phyloP scores from a whole-genome alignment of 2,113 vertebrate species.

The Neopipo cinnamomea region DNA sequence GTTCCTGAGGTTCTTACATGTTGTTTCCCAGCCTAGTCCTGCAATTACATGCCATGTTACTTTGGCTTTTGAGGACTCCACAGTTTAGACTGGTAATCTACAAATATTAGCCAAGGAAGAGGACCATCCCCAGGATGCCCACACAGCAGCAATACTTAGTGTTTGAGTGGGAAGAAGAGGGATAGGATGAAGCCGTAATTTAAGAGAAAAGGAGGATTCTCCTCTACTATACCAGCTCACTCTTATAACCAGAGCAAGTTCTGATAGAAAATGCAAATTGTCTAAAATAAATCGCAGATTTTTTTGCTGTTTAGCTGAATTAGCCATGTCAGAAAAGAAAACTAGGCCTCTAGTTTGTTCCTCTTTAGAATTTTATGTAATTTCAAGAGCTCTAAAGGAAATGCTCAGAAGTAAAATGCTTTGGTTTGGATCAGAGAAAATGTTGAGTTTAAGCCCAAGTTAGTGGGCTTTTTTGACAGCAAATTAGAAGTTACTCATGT shows the following conservation, averaged over 20 bases:
- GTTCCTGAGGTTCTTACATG: not conserved
- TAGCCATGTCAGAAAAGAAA: not conserved
- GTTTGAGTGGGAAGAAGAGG: not conserved
- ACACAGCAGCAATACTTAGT: fast-evolving
- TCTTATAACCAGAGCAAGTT: not conserved
- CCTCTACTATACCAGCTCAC: not conserved
- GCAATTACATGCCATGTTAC: not conserved
- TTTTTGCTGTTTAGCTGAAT: not conserved
- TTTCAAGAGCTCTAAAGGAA: not conserved
- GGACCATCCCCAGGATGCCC: not conserved
- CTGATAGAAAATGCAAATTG: not conserved
- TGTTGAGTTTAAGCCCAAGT: not conserved
- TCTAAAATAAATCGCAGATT: not conserved
- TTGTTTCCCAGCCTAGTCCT: not conserved
- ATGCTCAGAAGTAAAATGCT: not conserved
- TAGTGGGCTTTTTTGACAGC: not conserved
- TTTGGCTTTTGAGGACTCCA: not conserved
- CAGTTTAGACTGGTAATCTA: not conserved
- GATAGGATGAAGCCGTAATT: not conserved
- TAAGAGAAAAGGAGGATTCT: not conserved
- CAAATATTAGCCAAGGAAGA: not conserved
- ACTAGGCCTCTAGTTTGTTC: not conserved
- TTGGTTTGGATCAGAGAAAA: not conserved
- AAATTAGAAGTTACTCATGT: not conserved
- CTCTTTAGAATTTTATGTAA: not conserved